A percentile compares a stretch with the other conserved stretches of the same genome.
Conservation (phyloP, 2,888 invertebrate genomes). For the Elegia similella region DNA sequence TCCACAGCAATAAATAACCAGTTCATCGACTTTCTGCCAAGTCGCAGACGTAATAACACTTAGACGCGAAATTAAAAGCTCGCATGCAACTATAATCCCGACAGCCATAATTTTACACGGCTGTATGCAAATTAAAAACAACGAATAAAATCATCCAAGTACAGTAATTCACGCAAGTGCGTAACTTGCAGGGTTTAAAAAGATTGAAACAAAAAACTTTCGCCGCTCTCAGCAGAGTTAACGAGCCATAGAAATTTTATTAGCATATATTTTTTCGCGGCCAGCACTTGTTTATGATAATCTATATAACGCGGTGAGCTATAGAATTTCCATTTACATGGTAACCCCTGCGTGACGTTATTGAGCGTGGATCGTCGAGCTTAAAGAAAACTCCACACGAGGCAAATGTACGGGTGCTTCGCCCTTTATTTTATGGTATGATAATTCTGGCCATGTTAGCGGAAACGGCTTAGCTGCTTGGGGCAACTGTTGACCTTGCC, state of each 20-base stretch:
- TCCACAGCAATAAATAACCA: constrained; percentile 11
- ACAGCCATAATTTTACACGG: neutral
- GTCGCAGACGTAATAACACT: constrained; percentile 14
- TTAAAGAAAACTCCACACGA: constrained; percentile 22
- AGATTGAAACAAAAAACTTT: constrained; percentile 34
- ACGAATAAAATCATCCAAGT: neutral
- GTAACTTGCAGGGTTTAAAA: constrained; percentile 2
- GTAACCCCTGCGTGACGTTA: constrained; percentile 50
- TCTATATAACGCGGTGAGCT: constrained; percentile 30
- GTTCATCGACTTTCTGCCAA: constrained; percentile 8
- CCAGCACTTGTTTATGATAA: constrained; percentile 28
- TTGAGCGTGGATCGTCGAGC: constrained; percentile 48
- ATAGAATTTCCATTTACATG: constrained; percentile 50
- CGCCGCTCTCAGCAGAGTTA: constrained; percentile 37
- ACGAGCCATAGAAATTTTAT: constrained; percentile 32
- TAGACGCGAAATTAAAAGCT: constrained; percentile 9
- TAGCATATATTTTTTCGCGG: constrained; percentile 13
- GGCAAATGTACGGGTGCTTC: constrained; percentile 32
- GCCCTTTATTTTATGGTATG: constrained; percentile 36
- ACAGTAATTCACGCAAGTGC: constrained; percentile 1
- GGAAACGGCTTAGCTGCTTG: constrained; percentile 10
- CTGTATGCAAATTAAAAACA: neutral
- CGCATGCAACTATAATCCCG: neutral
- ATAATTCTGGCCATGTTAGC: constrained; percentile 22
- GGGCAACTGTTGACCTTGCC: constrained; percentile 23